phyloP scores from a whole-genome alignment of 2,888 invertebrate species.

The Latheticus oryzae region DNA sequence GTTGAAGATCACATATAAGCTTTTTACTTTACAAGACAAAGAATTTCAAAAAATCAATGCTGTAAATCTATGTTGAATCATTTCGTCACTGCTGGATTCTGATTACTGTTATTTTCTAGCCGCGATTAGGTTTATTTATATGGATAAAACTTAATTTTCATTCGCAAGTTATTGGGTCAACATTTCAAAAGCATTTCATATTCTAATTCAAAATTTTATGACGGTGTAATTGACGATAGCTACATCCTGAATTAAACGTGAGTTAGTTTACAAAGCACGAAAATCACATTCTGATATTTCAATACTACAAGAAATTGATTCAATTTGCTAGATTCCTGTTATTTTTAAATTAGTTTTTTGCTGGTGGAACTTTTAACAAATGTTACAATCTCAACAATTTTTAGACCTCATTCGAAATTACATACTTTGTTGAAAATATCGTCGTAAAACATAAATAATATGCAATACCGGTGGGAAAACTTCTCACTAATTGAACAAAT shows the following conservation, averaged over 20 bases:
- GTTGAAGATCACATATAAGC: too few species aligned
- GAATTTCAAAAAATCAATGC: not conserved
- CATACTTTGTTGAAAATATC: too few species aligned
- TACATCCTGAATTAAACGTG: conserved; percentile 22
- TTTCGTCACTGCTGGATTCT: conserved; percentile 31
- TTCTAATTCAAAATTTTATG: conserved; percentile 26
- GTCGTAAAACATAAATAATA: conserved; percentile 32
- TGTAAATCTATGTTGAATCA: too few species aligned
- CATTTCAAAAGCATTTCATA: conserved; percentile 21
- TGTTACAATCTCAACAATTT: not conserved
- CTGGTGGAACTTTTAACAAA: not conserved
- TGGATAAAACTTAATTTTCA: conserved; percentile 28
- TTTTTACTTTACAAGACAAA: conserved; percentile 6
- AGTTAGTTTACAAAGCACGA: conserved; percentile 8
- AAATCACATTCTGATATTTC: not conserved
- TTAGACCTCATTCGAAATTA: too few species aligned
- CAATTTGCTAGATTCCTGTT: conserved; percentile 4
- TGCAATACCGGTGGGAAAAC: too few species aligned
- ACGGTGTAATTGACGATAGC: conserved; percentile 13
- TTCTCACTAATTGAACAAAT: conserved; percentile 28
- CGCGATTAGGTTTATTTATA: conserved; percentile 21
- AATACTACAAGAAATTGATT: not conserved
- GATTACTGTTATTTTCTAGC: conserved; percentile 36
- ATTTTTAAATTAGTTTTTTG: conserved; percentile 14
- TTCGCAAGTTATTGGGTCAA: conserved; percentile 28